A percentile compares a stretch with the other conserved stretches of the same genome.
Conservation (phyloP, 53 echinoderm and acorn worm genomes). For the Antedon mediterranea region DNA sequence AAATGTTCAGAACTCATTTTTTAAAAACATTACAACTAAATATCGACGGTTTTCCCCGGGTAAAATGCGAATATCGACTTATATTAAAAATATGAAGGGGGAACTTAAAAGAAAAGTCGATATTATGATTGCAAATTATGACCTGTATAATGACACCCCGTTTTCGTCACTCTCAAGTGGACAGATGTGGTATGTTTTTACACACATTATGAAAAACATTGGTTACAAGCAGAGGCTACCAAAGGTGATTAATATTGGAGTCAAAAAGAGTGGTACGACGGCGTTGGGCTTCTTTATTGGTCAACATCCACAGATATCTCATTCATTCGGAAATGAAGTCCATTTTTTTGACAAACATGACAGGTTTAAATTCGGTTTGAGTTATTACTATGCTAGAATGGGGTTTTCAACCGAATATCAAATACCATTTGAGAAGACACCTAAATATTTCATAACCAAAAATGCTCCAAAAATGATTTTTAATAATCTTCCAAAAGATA, state of each 20-base stretch:
- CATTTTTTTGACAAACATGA: conserved; percentile 49
- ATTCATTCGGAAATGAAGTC: conserved; percentile 26
- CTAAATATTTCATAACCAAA: conserved; percentile 33
- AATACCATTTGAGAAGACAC: conserved; percentile 48
- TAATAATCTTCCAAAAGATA: conserved; percentile 27
- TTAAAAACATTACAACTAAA: not conserved
- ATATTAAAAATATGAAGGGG: not conserved
- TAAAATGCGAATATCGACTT: not conserved
- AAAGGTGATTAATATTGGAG: conserved; percentile 25
- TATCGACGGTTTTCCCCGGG: not conserved
- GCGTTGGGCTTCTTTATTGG: conserved; percentile 5
- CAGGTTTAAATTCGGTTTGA: conserved; percentile 20
- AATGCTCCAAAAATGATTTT: conserved; percentile 22
- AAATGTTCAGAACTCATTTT: not conserved
- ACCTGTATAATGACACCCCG: not conserved
- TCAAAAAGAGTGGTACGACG: conserved; percentile 34
- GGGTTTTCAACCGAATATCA: conserved; percentile 20
- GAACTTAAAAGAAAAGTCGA: not conserved
- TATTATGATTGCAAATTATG: not conserved
- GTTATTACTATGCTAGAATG: conserved; percentile 47
- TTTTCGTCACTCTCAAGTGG: not conserved
- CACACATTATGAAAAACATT: not conserved
- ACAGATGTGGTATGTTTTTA: not conserved
- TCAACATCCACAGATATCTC: conserved; percentile 23
- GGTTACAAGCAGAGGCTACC: conserved; percentile 37